phyloP scores from a whole-genome alignment of 1,140 invertebrate genomes.

The Drosophila pachea region DNA sequence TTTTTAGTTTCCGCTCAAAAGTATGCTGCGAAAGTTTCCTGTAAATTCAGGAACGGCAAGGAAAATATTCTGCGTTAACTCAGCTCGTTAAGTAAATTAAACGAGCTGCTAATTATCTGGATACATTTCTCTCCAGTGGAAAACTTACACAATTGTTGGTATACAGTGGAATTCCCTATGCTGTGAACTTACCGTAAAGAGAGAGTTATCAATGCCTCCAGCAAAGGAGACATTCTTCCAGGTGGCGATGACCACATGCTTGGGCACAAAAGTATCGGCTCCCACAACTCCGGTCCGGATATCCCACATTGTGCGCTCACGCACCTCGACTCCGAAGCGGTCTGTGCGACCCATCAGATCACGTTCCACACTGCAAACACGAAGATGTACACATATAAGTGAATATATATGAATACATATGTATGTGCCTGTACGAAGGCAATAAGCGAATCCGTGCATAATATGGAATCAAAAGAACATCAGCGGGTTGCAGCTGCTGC shows the following conservation, averaged over 20 bases:
- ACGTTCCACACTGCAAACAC: slow-evolving; percentile 81
- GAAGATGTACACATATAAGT: no score
- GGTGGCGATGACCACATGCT: slow-evolving; percentile 94
- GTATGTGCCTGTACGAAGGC: neutral
- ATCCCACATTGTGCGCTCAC: slow-evolving; percentile 92
- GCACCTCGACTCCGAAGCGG: slow-evolving; percentile 90
- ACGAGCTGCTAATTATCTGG: neutral
- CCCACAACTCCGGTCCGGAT: slow-evolving; percentile 94
- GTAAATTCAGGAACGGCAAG: neutral
- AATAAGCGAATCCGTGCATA: slow-evolving; percentile 6
- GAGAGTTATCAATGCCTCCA: slow-evolving; percentile 89
- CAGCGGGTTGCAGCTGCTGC: slow-evolving; percentile 34
- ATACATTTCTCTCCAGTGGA: neutral
- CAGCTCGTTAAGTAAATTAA: neutral
- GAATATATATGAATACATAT: slow-evolving; percentile 1
- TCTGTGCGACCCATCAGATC: slow-evolving; percentile 88
- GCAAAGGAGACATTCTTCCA: slow-evolving; percentile 97
- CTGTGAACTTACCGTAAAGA: slow-evolving; percentile 84
- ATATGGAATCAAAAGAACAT: slow-evolving; percentile 48
- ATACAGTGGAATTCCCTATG: neutral
- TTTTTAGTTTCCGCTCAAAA: neutral
- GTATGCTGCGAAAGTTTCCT: neutral
- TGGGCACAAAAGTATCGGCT: slow-evolving; percentile 92
- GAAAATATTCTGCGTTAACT: neutral
- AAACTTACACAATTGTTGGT: neutral